Base-by-base conservation (phyloP, 2,888 invertebrate genomes). In the Thymelicus lineola region DNA sequence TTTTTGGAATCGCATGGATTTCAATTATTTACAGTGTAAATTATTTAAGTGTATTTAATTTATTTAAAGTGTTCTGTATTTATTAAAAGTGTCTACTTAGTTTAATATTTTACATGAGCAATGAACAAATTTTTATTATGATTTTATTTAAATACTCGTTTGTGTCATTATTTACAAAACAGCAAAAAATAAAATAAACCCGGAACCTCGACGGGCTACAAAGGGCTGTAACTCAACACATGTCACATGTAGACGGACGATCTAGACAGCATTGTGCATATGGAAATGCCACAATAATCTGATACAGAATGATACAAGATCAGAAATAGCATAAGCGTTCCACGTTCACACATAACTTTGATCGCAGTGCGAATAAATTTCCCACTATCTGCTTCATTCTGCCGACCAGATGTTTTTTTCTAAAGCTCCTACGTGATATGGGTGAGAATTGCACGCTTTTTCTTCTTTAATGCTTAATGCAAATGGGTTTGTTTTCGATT, bases 341-440 rank as follows among this genome's bases (percentile, higher is more conserved):
- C 70, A 72, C 72, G 73, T 72, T 69, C 74, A 57, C 71, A 73
- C 74, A 75, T 76, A 74, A 78, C 62, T 80, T 71, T 60, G 57
- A 42, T 63, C 72, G 63, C 68, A 68, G 62, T 69, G 68, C 57
- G 71, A 75, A 75, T 79, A 79, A 79, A 80, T 78, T 76, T 73
- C 66, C 72, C 72, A 71, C 73, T 72, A 78, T 72, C 72, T 77
- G 70, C 58, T 10, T 59, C 58, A 46, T 68, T 76, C 75, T 80
- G 75, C 73, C 73, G 74, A 73, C 75, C 74, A 73, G 73, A 73
- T 82, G 79, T 82, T 81, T 83, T 28, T 53, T 82, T 83, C 77
- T 80, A 71, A 77, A 76, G 76, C 73, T 70, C 38, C 63, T 57
- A 58, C 85, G 83, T 83, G 85, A 74, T 71, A 70, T 38, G 86